Evolutionary conservation across 2,113 vertebrate species (phyloP).

Genomic region (Charadrius vociferus): DNA sequence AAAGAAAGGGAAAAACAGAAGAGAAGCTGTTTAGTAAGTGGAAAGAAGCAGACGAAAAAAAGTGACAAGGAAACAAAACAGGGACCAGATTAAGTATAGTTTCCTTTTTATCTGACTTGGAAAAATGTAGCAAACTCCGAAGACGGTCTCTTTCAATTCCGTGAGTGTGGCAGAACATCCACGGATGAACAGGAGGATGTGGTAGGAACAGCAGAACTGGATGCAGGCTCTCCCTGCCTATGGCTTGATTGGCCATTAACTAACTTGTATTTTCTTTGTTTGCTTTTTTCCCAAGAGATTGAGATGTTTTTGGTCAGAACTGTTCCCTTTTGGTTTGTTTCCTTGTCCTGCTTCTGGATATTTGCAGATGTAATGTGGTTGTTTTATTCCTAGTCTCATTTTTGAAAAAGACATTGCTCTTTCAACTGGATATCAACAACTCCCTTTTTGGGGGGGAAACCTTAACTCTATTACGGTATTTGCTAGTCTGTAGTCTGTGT

Average conservation of each 20-base stretch:
- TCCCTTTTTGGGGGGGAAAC: background rate
- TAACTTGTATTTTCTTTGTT: background rate
- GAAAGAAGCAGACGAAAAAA: constrained; percentile 47
- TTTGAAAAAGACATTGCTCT: background rate
- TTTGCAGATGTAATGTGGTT: background rate
- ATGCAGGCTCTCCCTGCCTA: background rate
- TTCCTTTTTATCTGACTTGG: background rate
- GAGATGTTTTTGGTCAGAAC: background rate
- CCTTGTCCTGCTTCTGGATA: background rate
- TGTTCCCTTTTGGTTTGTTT: constrained; percentile 7
- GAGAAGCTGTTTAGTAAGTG: background rate
- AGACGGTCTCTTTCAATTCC: background rate
- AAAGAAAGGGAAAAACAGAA: background rate
- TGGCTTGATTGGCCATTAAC: background rate
- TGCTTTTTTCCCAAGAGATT: background rate
- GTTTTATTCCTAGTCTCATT: background rate
- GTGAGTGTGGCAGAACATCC: background rate
- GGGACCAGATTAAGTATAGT: background rate
- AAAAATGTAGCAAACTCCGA: background rate
- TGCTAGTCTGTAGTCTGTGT: background rate
- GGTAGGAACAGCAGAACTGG: background rate
- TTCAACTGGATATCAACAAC: background rate
- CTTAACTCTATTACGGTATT: background rate
- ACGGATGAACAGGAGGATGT: background rate
- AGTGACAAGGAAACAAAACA: background rate